Evolutionary conservation across 2,113 vertebrate species (phyloP).

Genomic region (Cyprinodon tularosa): DNA sequence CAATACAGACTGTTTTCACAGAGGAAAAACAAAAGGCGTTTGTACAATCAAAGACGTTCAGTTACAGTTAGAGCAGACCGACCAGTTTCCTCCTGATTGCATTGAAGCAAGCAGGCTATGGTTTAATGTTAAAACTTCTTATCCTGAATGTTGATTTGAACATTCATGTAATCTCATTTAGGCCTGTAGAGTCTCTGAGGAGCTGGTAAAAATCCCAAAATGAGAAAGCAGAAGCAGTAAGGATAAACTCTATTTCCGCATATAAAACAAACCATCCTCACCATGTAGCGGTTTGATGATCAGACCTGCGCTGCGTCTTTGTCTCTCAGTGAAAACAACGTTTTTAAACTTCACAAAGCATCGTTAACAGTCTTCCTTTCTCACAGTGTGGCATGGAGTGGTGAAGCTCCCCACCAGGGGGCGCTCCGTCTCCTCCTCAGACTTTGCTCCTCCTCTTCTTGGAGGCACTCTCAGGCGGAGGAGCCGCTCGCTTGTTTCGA

Average conservation of each 20-base stretch:
- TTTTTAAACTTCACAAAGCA: background rate
- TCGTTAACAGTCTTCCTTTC: no score
- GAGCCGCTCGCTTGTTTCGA: conserved; percentile 86
- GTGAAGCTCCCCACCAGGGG: background rate
- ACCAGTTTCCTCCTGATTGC: background rate
- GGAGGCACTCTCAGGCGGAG: conserved; percentile 66
- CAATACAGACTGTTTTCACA: background rate
- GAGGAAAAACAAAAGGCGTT: background rate
- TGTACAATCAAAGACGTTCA: background rate
- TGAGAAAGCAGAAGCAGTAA: background rate
- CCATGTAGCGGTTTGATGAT: background rate
- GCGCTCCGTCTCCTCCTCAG: conserved; percentile 59
- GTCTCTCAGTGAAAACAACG: background rate
- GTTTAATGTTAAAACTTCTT: background rate
- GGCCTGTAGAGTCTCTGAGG: no score
- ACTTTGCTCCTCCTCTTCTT: conserved; percentile 83
- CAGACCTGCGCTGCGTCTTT: background rate
- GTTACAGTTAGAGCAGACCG: background rate
- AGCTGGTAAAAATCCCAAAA: background rate
- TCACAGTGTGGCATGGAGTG: background rate
- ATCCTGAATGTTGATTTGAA: background rate
- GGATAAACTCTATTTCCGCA: no score
- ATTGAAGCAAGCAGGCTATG: background rate
- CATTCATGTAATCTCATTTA: background rate
- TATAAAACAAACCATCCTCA: background rate